These are phyloP conservation scores for Elephas maximus DNA, from an alignment of 2,113 vertebrate species.

Conservation along the genomic window DNA sequence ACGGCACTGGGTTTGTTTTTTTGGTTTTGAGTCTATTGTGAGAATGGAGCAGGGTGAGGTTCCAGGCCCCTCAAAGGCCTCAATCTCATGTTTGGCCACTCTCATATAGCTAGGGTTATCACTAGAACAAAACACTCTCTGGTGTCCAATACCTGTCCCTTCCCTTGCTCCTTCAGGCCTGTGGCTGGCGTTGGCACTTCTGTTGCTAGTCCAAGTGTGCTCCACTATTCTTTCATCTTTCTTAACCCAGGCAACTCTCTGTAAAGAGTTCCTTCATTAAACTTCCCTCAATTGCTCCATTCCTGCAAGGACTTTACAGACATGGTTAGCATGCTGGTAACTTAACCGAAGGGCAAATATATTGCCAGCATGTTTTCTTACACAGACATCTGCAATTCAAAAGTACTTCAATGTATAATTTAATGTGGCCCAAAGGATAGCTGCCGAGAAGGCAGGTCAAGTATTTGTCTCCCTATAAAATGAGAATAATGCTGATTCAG, in stretches of 20 bases:
- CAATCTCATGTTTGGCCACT: neutral
- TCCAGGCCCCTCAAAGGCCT: too few species aligned
- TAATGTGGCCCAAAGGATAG: accelerated
- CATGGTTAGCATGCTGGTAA: neutral
- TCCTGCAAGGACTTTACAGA: neutral
- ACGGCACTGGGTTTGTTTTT: too few species aligned
- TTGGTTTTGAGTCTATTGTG: accelerated
- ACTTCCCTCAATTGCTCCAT: neutral
- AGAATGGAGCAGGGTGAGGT: neutral
- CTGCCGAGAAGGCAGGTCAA: neutral
- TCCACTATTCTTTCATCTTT: neutral
- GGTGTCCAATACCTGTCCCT: neutral
- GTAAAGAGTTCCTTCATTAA: neutral
- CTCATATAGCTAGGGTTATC: neutral
- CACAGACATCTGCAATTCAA: neutral
- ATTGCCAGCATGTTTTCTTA: neutral
- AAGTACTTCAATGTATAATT: neutral
- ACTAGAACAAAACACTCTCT: neutral
- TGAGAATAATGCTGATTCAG: neutral
- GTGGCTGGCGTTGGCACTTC: neutral
- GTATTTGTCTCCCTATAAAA: neutral
- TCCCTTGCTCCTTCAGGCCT: neutral
- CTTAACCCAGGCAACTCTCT: neutral
- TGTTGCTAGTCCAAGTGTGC: neutral
- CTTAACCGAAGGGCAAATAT: neutral